Evolutionary conservation across 2,113 vertebrate genomes (phyloP), one percentile per base, ranked within the genome.

Genomic region (Herpetotheres cachinnans): DNA sequence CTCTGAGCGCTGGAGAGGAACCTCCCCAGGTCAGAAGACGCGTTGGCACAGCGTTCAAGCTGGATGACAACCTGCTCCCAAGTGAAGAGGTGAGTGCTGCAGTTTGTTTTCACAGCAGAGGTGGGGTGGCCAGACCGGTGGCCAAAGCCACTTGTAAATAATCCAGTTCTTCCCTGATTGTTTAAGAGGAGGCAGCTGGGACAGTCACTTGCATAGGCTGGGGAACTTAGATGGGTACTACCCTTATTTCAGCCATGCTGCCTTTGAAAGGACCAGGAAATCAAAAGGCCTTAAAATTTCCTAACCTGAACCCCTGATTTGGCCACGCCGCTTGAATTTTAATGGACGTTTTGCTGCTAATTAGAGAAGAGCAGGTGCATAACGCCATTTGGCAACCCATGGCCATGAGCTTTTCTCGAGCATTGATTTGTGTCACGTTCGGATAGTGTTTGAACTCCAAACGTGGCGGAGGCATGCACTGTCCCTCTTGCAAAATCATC

Each of bases 41-140:
- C 7, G 97, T 99, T 20, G 99, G 99, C 61, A 98, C 99, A 0
- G 32, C 99, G 0, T 99, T 99, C 97, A 99, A 99, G 95, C 96
- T 99, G 87, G 99, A 99, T 63, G 99, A 99, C 90, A 97, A 97
- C 93, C 96, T 99, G 87, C 98, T 99, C 58, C 99, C 98, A 0
- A 98, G 98, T 2, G 98, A 99, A 82, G 98, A 99, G 98, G 99
- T 99, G 96, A 12, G 98, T 19, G 0, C 8, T 13, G 55, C 47
- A 4, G 7, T 16, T 24, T 24, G 82, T 73, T 24, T 17, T 44
- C 76, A 36, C 58, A 9, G 56, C 67, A 46, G 38, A 66, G 73
- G 21, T 63, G 67, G 70, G 19, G 61, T 93, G 74, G 62, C 61
- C 65, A 12, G 20, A 34, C 18, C 3, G 0, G 47, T 22, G 65